Base-by-base conservation (phyloP, 2,797 vertebrate species). In the Lophotriccus pileatus region DNA sequence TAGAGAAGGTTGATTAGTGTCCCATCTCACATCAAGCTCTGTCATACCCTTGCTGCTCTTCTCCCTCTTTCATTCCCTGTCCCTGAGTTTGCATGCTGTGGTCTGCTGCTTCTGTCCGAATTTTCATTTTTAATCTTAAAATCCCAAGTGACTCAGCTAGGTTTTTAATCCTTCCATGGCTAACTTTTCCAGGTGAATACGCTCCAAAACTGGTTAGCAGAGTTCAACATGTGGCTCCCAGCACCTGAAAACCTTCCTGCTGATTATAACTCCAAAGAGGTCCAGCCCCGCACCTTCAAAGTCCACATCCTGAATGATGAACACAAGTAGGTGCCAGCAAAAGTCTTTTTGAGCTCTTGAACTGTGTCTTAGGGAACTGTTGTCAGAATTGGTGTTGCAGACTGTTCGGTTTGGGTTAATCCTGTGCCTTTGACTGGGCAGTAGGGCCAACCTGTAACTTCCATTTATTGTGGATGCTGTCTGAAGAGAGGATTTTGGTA, bases 161-260 rank as follows among this genome's bases (percentile, higher is more conserved):
- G 37, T 16, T 59, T 95, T 94, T 55, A 83, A 85, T 60, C 32
- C 60, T 69, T 85, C 49, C 28, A 9, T 76, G 88, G 55, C 49
- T 72, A 89, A 90, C 90, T 76, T 95, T 94, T 86, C 55, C 95
- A 99, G 99, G 99, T 99, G 94, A 99, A 99, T 97, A 99, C 99
- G 5, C 98, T 99, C 92, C 99, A 99, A 91, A 99, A 99, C 96
- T 99, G 99, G 99, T 95, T 99, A 95, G 98, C 99, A 34, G 99
- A 99, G 96, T 99, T 99, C 95, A 99, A 99, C 96, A 98, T 99
- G 95, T 99, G 99, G 99, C 98, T 99, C 43, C 99, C 99, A 18
- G 93, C 99, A 50, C 98, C 98, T 90, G 99, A 99, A 96, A 97
- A 98, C 63, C 97, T 99, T 89, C 95, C 98, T 78, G 98, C 98